Base-by-base conservation (phyloP, 2,113 vertebrate species). In the Vimba vimba region DNA sequence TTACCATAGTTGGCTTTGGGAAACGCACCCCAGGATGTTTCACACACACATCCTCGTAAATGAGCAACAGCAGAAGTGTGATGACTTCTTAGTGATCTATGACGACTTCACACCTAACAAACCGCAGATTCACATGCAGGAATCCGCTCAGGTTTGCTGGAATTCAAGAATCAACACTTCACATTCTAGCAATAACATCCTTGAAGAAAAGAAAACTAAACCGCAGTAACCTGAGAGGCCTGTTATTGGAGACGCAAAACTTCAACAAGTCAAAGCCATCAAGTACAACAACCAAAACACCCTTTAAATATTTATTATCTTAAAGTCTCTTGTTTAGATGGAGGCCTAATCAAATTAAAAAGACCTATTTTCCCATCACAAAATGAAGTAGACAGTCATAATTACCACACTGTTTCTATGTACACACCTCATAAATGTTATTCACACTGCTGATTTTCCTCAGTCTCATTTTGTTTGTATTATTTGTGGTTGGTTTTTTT, bases 371-470 rank as follows among this genome's bases (percentile, higher is more conserved):
- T 82, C 85, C 78, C 57, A 81, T 81, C 68, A 64, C 68, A 64
- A 33, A 86, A 64, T 75, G 25, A 27, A 79, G 68, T 55, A 52
- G 62, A 69, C 19, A 13, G 80, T 10, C 27, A 15, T 82, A 82
- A 82, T 82, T 82, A 82, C 80, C 25, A 33, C 59, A 45, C 60
- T 4, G 10, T 82, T 82, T 68, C 39, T 30, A 64, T 69, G 62
- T 52, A 82, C 62, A 52, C 85, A 86, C 78, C 85, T 86, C 43
- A 15, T 86, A 86, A 86, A 86, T 64, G 57, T 74, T 75, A 23
- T 30, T 87, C 66, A 15, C 64, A 64, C 50, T 60, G 47, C 78
- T 27, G 79, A 77, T 75, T 77, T 43, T 64, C 55, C 66, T 45
- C 36, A 13, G 25, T 79, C 25, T 4, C 36, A 39, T 81, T 81